phyloP scores from a whole-genome alignment of 2,888 invertebrate genomes.

The Pinctada fucata region DNA sequence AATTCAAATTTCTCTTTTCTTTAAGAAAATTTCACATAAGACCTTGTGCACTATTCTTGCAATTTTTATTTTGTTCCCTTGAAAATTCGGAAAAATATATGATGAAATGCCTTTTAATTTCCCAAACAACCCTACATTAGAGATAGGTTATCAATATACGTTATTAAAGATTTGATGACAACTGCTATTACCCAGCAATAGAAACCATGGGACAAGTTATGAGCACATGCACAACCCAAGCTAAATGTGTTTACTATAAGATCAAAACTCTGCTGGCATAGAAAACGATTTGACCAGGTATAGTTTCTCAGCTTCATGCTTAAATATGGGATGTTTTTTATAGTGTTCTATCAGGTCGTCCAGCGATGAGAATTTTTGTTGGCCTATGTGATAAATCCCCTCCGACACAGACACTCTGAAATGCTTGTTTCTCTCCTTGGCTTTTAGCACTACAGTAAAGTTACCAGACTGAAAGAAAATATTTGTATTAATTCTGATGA shows the following conservation, averaged over 20 bases:
- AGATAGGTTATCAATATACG: too few species aligned
- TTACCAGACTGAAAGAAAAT: constrained; percentile 90
- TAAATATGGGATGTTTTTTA: constrained; percentile 98
- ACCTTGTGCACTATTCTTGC: too few species aligned
- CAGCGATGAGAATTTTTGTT: constrained; percentile 96
- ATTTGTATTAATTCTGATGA: too few species aligned
- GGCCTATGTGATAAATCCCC: constrained; percentile 96
- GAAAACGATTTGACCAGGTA: constrained; percentile 94
- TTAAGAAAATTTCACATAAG: too few species aligned
- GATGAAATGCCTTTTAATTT: too few species aligned
- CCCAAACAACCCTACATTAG: too few species aligned
- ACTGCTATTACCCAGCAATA: background rate
- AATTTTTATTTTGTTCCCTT: too few species aligned
- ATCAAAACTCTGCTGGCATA: constrained; percentile 65
- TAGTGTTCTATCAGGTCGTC: constrained; percentile 99
- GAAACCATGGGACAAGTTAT: background rate
- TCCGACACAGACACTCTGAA: constrained; percentile 94
- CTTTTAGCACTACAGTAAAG: constrained; percentile 98
- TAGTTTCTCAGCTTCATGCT: constrained; percentile 91
- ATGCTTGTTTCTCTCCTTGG: constrained; percentile 98
- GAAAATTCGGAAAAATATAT: too few species aligned
- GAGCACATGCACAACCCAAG: constrained; percentile 3
- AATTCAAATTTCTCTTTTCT: too few species aligned
- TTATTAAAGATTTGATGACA: too few species aligned
- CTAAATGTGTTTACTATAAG: background rate